Evolutionary conservation across 1,140 invertebrate genomes (phyloP).

Genomic region (Penaeus vannamei): DNA sequence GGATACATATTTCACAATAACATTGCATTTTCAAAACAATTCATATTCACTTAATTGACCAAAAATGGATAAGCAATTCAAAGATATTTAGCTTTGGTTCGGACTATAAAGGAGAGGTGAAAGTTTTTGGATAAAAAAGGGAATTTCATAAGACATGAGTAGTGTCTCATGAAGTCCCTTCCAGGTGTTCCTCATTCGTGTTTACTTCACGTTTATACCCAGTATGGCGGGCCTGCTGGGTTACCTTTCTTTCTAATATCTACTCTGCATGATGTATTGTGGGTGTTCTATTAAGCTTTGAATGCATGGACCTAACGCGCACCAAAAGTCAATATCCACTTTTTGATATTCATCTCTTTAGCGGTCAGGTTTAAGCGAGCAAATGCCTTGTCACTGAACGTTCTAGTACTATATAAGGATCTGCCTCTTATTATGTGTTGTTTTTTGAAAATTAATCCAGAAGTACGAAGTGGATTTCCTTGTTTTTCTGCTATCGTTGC

Average conservation of each 20-base stretch:
- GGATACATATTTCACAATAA: too few relatives aligned
- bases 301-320: slow-evolving; percentile 60
- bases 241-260: slow-evolving; percentile 47
- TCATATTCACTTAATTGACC: too few relatives aligned
- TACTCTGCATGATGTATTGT: slow-evolving; percentile 61
- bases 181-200: slow-evolving; percentile 8
- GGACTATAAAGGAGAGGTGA: too few relatives aligned
- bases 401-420: slow-evolving; percentile 48
- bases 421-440: slow-evolving; percentile 53
- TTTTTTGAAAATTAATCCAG: slow-evolving; percentile 4
- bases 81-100: too few relatives aligned
- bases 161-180: slow-evolving; percentile 3
- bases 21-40: too few relatives aligned
- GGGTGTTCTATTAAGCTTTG: slow-evolving; percentile 55
- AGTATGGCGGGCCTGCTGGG: slow-evolving; percentile 57
- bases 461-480: too few relatives aligned
- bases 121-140: background rate
- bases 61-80: too few relatives aligned
- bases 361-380: slow-evolving; percentile 32
- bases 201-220: slow-evolving; percentile 42
- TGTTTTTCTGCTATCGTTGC: too few relatives aligned
- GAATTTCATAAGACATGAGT: background rate
- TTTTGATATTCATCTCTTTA: slow-evolving; percentile 21
- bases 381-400: slow-evolving; percentile 57
- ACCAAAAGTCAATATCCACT: slow-evolving; percentile 22